Base-by-base conservation (phyloP, 2,888 invertebrate genomes). In the Ormia ochracea region DNA sequence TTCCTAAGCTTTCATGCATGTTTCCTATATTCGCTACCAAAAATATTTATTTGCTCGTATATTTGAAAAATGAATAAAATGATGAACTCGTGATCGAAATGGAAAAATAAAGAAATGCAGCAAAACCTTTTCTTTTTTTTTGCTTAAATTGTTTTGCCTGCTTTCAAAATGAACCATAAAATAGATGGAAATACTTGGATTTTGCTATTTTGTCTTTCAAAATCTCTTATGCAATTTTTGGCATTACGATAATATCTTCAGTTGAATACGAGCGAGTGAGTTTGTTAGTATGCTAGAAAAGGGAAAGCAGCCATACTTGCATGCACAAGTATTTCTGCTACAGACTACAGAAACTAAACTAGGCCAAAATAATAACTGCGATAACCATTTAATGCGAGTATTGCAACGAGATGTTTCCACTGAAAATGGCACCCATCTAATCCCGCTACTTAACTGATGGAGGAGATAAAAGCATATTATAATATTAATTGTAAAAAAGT, bases 61-160 rank as follows among this genome's bases (percentile, higher is more conserved):
- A n/a, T 56, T 31, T 36, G 41, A 12, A 12, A 36, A 45, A 10
- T 33, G 56, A 63, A 50, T 66, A 17, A 10, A 26, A 41, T 52
- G 61, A 63, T 69, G 19, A 58, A 54, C 31, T 77, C 76, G 76
- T 77, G 76, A 77, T 69, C 48, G 48, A 69, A 77, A 63, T 56
- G 63, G 17, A 33, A 63, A 41, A 58, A 12, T 26, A 14, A 41
- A 61, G 33, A 19, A n/a, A 28, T 41, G 12, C 10, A 31, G n/a
- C 31, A 50, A 58, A 41, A 74, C 31, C 36, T 45, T 69, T 31
- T 5, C 36, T 45, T 69, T 31, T 5, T 58, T 28, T 21, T 23
- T 26, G 19, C 43, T 43, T 43, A 43, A 43, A 43, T 12, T 21
- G n/a, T n/a, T 41, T 45, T 59, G 41, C 52, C 48, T 66, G 19